Evolutionary conservation across 1,140 invertebrate genomes (phyloP), one percentile per base, ranked within the genome.

Genomic region (Samia ricini): DNA sequence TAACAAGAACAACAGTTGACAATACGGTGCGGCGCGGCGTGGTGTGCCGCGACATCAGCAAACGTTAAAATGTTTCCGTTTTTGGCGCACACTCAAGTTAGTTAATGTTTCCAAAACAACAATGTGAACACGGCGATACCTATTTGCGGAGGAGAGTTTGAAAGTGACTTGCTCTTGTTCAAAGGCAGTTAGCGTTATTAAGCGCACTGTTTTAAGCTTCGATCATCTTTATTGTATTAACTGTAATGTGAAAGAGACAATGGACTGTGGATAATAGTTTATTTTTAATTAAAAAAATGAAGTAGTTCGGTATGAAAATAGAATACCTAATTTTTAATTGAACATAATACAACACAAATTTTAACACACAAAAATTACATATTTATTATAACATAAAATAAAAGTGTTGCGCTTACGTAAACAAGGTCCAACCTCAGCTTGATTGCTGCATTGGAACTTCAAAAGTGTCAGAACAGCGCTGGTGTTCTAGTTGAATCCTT

Each of bases 41-140:
- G 20, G 10, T 12, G 51, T 69, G 64, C 67, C 66, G 66, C 54
- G 69, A 63, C 67, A 68, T 36, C 72, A 72, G 72, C 66, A 60
- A 75, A 74, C 73, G 71, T 72, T 81, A 79, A 85, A 89, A 84
- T 81, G 83, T 80, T 83, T 83, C 79, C 79, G 77, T 78, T 88
- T 84, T 85, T 83, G 85, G 86, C 85, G 76, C 77, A 60, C 80
- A 78, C 80, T 87, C 83, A 87, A 89, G 71, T 83, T 82, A 85
- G 87, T 85, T 87, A 88, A 89, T 87, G 82, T 77, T 81, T 68
- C 74, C 77, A 85, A 88, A 88, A 88, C 83, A 89, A 85, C 75
- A 64, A 63, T 70, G 79, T 65, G 74, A 79, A 88, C 79, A 85
- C 72, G 61, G 71, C 66, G 72, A 78, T 78, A 79, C 72, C 77